Evolutionary conservation across 1,140 invertebrate genomes (phyloP).

Genomic region (Hesperophylax magnus): DNA sequence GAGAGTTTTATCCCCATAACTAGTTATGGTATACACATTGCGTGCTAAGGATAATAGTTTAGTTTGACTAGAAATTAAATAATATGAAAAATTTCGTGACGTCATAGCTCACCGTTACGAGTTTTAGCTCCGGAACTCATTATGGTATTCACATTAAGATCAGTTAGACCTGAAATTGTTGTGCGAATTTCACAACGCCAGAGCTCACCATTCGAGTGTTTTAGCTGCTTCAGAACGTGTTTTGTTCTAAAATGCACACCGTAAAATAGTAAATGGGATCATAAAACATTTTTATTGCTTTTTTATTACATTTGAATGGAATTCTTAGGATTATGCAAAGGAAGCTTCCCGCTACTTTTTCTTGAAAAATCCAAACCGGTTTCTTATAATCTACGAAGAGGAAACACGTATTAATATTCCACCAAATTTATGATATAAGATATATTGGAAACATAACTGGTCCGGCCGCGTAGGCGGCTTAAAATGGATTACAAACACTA

Average conservation of each 20-base stretch:
- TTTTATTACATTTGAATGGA: neutral
- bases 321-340: slow-evolving; percentile 2
- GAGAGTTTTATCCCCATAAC: too few relatives aligned
- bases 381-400: neutral
- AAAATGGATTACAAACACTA: too few relatives aligned
- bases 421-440: neutral
- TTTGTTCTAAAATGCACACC: neutral
- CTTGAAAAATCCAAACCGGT: neutral
- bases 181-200: too few relatives aligned
- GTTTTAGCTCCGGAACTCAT: too few relatives aligned
- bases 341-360: neutral
- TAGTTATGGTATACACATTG: too few relatives aligned
- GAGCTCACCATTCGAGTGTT: too few relatives aligned
- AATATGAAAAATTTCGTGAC: too few relatives aligned
- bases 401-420: neutral
- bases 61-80: too few relatives aligned
- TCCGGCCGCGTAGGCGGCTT: neutral
- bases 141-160: neutral
- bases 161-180: neutral
- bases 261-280: neutral
- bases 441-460: neutral
- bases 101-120: too few relatives aligned
- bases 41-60: too few relatives aligned
- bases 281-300: neutral
- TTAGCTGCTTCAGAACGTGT: neutral